phyloP scores from a whole-genome alignment of 2,797 vertebrate genomes.

The Psittacula derbiana region DNA sequence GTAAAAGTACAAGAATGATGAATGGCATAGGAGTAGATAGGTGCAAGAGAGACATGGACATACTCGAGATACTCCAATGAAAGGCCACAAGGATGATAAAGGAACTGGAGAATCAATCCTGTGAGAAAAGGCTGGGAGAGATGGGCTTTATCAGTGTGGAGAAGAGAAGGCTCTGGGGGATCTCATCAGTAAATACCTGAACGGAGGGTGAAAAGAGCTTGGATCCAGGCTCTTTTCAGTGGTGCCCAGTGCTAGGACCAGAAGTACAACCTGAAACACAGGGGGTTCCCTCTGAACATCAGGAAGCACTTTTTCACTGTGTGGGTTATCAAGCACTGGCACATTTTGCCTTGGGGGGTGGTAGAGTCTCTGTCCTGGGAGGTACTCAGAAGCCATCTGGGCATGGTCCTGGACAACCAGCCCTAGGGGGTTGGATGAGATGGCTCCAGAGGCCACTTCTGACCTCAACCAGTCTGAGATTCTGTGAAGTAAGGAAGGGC shows the following conservation, averaged over 20 bases:
- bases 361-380: neutral
- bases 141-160: neutral
- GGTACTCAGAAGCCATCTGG: neutral
- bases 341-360: neutral
- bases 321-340: fast-evolving
- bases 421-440: neutral
- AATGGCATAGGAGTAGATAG: neutral
- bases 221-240: neutral
- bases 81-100: neutral
- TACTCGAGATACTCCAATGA: neutral
- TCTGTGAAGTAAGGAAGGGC: neutral
- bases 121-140: neutral
- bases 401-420: neutral
- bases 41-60: neutral
- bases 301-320: neutral
- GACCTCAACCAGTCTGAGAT: neutral
- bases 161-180: neutral
- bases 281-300: neutral
- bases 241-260: neutral
- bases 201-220: neutral
- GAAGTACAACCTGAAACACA: neutral
- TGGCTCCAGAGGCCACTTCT: neutral
- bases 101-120: neutral
- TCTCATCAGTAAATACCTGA: neutral
- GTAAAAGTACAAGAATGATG: neutral